Evolutionary conservation across 2,888 invertebrate genomes (phyloP).

Genomic region (Trissolcus japonicus): DNA sequence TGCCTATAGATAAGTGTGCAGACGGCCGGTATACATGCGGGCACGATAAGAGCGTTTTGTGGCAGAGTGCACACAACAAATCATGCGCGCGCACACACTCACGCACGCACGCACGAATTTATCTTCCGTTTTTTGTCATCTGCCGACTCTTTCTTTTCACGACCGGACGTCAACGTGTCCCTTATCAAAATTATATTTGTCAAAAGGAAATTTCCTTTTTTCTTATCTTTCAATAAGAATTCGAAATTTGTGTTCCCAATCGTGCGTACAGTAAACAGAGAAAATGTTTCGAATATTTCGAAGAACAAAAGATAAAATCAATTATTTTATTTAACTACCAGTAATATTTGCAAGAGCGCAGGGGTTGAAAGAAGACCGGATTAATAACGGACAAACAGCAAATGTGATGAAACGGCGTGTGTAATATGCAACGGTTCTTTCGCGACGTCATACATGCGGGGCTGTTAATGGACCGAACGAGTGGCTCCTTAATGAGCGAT

Average conservation of each 20-base stretch:
- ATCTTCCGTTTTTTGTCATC: slow-evolving; percentile 40
- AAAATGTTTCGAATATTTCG: no score
- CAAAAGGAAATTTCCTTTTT: no score
- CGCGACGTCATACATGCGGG: slow-evolving; percentile 44
- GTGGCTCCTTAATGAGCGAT: slow-evolving; percentile 60
- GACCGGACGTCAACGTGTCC: slow-evolving; percentile 30
- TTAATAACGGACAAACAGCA: slow-evolving; percentile 58
- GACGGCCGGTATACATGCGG: slow-evolving; percentile 38
- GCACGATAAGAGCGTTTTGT: slow-evolving; percentile 48
- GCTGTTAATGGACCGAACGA: slow-evolving; percentile 57
- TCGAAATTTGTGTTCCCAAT: no score
- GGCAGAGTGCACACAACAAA: slow-evolving; percentile 46
- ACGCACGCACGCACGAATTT: slow-evolving; percentile 31
- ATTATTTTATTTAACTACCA: no score
- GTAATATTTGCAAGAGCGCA: no score
- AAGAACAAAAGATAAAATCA: no score
- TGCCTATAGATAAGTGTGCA: slow-evolving; percentile 45
- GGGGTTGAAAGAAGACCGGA: slow-evolving; percentile 5
- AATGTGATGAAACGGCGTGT: slow-evolving; percentile 63
- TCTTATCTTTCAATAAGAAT: no score
- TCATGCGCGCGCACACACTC: slow-evolving; percentile 34
- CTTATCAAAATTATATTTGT: slow-evolving; percentile 29
- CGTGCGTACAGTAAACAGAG: no score
- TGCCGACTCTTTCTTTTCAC: slow-evolving; percentile 26
- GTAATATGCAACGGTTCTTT: slow-evolving; percentile 65